Conservation (phyloP, 30 jellyfish, hydroid and myxozoan species). For the Pelagia noctiluca region DNA sequence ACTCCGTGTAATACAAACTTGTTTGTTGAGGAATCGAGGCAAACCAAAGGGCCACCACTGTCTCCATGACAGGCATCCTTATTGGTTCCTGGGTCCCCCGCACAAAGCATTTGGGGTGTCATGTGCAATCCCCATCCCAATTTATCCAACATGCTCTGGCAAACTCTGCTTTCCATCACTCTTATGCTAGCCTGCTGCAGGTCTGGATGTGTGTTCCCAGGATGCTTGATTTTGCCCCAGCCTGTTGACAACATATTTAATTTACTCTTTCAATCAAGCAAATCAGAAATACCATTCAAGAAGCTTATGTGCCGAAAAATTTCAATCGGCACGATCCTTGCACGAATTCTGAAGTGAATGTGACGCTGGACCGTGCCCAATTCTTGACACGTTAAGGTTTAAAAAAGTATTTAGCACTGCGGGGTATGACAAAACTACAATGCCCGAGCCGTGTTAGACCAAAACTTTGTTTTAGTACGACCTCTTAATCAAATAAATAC, state of each 20-base stretch:
- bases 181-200: constrained; percentile 18
- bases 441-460: too few relatives aligned
- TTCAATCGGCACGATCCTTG: too few relatives aligned
- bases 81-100: constrained; percentile 6
- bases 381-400: too few relatives aligned
- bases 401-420: too few relatives aligned
- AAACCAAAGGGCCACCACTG: constrained; percentile 62
- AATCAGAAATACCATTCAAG: too few relatives aligned
- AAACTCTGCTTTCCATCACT: background rate
- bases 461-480: too few relatives aligned
- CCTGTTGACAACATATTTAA: constrained; percentile 9
- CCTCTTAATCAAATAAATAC: too few relatives aligned
- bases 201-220: constrained; percentile 36
- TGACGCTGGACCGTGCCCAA: too few relatives aligned
- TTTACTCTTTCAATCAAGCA: too few relatives aligned
- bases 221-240: constrained; percentile 40
- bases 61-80: constrained; percentile 55
- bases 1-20: constrained; percentile 40
- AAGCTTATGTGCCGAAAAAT: too few relatives aligned
- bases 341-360: too few relatives aligned
- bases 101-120: constrained; percentile 33
- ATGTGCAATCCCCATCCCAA: constrained; percentile 1
- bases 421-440: too few relatives aligned
- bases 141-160: constrained; percentile 13
- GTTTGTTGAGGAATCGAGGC: constrained; percentile 15